Percentiles rank a stretch among this genome's conserved stretches.
These are phyloP conservation scores for Myotis daubentonii DNA, from an alignment of 2,797 vertebrate genomes.

Conservation along the genomic window DNA sequence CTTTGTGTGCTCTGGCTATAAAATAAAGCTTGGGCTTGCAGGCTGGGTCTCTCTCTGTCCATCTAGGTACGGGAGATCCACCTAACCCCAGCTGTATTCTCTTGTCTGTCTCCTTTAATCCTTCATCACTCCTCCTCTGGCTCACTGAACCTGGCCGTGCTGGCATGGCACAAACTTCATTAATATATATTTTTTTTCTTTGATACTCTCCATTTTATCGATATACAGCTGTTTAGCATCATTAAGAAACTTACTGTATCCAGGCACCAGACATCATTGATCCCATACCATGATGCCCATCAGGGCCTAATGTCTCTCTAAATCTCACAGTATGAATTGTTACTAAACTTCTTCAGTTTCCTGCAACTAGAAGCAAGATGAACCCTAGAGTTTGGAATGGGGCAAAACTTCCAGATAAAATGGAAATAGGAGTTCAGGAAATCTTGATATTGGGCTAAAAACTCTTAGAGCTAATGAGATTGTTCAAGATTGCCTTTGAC, in stretches of 20 bases:
- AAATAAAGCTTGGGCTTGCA: too few relatives aligned
- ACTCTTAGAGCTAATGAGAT: not conserved
- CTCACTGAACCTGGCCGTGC: too few relatives aligned
- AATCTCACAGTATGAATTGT: not conserved
- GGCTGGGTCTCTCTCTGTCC: too few relatives aligned
- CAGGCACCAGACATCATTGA: not conserved
- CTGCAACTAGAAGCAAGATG: not conserved
- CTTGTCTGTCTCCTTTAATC: too few relatives aligned
- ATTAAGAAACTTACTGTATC: not conserved
- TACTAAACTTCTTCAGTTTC: not conserved
- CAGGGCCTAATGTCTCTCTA: not conserved
- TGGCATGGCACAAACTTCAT: not conserved
- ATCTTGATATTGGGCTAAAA: not conserved
- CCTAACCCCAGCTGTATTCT: too few relatives aligned
- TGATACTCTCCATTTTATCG: not conserved
- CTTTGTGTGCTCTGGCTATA: too few relatives aligned
- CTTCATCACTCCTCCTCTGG: too few relatives aligned
- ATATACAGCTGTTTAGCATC: not conserved
- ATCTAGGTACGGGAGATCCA: too few relatives aligned
- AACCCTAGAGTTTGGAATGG: not conserved
- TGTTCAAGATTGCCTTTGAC: not conserved
- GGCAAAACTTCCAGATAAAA: not conserved
- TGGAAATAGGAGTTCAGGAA: not conserved
- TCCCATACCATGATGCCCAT: not conserved
- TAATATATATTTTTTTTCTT: not conserved